Evolutionary conservation across 2,888 invertebrate species (phyloP).

Genomic region (Macropis europaea): DNA sequence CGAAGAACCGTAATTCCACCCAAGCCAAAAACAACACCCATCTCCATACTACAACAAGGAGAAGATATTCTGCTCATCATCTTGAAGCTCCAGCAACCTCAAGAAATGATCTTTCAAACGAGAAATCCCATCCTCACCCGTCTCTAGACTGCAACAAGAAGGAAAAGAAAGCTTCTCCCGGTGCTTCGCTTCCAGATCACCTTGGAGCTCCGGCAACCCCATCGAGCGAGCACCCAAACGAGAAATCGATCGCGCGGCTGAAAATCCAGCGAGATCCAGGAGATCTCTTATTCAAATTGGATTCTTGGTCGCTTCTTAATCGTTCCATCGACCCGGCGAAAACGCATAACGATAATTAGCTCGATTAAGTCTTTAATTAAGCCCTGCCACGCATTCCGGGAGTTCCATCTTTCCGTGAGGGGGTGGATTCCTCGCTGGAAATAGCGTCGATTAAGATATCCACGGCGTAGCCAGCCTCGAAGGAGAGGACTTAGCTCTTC

Average conservation of each 20-base stretch:
- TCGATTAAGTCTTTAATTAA: constrained; percentile 54
- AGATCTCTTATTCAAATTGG: background rate
- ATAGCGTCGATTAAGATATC: constrained; percentile 56
- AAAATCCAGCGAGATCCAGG: constrained; percentile 3
- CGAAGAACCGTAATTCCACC: no score
- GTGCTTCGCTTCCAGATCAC: no score
- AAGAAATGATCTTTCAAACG: no score
- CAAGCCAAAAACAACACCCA: no score
- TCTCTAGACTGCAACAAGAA: background rate
- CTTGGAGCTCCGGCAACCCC: background rate
- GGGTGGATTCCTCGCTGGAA: constrained; percentile 20
- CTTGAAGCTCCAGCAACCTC: no score
- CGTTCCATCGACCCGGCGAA: constrained; percentile 25
- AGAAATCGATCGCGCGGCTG: constrained; percentile 7
- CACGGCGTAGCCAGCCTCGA: background rate
- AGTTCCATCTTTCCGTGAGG: constrained; percentile 37
- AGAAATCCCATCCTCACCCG: no score
- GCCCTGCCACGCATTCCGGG: constrained; percentile 34
- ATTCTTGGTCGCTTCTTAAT: constrained; percentile 15
- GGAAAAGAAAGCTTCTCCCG: no score
- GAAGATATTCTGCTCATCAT: no score
- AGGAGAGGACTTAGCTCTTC: constrained; percentile 43
- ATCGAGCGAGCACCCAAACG: background rate
- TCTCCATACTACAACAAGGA: no score
- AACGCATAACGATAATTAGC: constrained; percentile 51